Conservation (phyloP, 2,797 vertebrate genomes). For the Spondyliosoma cantharus region DNA sequence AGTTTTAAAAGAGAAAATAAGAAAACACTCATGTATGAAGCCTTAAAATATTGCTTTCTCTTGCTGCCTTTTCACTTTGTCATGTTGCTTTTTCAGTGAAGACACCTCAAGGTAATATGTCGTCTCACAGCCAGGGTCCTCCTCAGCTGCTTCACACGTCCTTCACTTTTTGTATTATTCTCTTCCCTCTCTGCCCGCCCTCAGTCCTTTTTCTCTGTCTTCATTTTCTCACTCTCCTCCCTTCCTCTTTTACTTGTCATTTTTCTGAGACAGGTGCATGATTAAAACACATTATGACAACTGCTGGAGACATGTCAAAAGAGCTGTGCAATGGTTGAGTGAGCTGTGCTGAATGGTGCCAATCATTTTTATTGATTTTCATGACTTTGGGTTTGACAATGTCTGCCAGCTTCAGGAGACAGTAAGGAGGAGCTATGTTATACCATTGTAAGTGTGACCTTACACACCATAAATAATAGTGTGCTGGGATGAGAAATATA, state of each 20-base stretch:
- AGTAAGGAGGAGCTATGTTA: not conserved
- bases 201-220: conserved; percentile 32
- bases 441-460: not conserved
- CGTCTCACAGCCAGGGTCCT: conserved; percentile 34
- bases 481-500: not conserved
- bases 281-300: conserved; percentile 47
- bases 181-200: conserved; percentile 15
- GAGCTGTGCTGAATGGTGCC: conserved; percentile 40
- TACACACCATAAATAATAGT: not conserved
- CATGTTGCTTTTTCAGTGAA: conserved; percentile 2
- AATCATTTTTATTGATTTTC: conserved; percentile 51
- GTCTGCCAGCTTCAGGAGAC: conserved; percentile 1
- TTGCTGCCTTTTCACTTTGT: conserved; percentile 22
- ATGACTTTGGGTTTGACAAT: conserved; percentile 18
- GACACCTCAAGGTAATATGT: conserved; percentile 49
- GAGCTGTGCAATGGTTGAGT: conserved; percentile 22
- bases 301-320: conserved; percentile 38
- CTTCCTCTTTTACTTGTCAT: conserved; percentile 25
- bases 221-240: conserved; percentile 36
- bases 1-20: conserved; percentile 15
- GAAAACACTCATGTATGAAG: conserved; percentile 22
- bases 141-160: conserved; percentile 29
- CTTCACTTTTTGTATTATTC: conserved; percentile 36
- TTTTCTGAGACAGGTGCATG: conserved; percentile 44
- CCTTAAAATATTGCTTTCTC: conserved; percentile 5